Evolutionary conservation across 1,140 invertebrate species (phyloP).

Genomic region (Ridgeia piscesae): DNA sequence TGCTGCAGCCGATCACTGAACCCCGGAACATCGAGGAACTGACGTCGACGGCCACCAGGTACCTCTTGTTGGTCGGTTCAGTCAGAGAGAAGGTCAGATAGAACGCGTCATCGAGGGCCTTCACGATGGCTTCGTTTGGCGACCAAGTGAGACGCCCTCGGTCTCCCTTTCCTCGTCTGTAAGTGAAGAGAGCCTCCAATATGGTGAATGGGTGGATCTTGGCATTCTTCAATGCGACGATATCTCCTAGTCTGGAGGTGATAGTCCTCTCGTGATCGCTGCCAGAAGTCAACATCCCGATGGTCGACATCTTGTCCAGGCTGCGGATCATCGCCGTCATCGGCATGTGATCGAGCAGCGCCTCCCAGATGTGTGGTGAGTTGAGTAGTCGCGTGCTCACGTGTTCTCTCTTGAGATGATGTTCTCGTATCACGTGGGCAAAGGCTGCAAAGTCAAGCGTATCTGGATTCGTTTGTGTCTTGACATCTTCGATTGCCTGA

Average conservation of each 20-base stretch:
- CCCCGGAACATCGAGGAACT: constrained; percentile 57
- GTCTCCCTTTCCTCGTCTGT: constrained; percentile 60
- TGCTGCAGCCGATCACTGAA: constrained; percentile 56
- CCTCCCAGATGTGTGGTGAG: constrained; percentile 70
- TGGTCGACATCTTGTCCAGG: constrained; percentile 67
- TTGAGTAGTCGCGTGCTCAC: constrained; percentile 60
- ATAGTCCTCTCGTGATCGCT: neutral
- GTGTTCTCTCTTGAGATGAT: constrained; percentile 60
- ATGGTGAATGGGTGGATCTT: constrained; percentile 66
- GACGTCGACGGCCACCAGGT: constrained; percentile 66
- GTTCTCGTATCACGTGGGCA: constrained; percentile 59
- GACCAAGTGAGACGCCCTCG: constrained; percentile 52
- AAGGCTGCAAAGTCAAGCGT: neutral
- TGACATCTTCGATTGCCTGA: constrained; percentile 64
- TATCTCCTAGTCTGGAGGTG: neutral
- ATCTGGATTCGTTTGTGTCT: constrained; percentile 30
- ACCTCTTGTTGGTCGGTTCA: constrained; percentile 62
- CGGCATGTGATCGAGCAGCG: constrained; percentile 65
- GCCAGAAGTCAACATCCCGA: neutral
- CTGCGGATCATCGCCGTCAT: constrained; percentile 64
- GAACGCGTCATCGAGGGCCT: constrained; percentile 54
- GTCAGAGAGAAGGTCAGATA: constrained; percentile 38
- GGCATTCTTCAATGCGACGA: neutral
- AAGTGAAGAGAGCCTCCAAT: constrained; percentile 63
- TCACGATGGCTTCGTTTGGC: constrained; percentile 40